Base-by-base conservation (phyloP, 2,113 vertebrate genomes). In the Gadus macrocephalus region DNA sequence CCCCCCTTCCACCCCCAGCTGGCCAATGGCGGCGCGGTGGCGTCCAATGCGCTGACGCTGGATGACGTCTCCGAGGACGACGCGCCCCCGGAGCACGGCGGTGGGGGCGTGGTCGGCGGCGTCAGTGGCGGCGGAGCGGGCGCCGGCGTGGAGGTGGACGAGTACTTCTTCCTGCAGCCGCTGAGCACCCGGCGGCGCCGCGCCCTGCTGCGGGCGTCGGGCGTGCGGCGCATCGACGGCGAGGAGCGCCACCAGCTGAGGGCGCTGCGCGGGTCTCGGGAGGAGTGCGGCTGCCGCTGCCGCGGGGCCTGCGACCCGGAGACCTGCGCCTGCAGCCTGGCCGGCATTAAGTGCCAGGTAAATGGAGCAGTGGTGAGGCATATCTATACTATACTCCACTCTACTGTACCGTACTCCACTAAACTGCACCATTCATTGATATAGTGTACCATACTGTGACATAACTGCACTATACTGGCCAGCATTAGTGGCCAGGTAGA, bases 301-400 rank as follows among this genome's bases (percentile, higher is more conserved):
- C 89, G 94, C 53, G 92, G 97, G 64, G 94, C 94, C 78, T 99
- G 97, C 71, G 93, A 98, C 82, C 96, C 97, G 0, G 95, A 95
- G 90, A 96, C 93, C 0, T 99, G 97, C 71, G 95, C 96, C 71
- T 99, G 97, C 90, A 98, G 96, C 89, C 92, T 96, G 82, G 96
- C 96, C 69, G 97, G 97, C 88, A 98, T 99, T 88, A 97, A 99
- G 89, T 99, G 97, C 89, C 97, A 99, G 95, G 97, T 99, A 92
- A 93, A 86, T 84, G 85, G 85, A 86, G 81, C 77, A 35, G 87
- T 87, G 88, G 88, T 90, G 87, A 90, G 88, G 84, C 81, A 80
- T 78, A 69, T 69, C 85, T 83, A 74, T 78, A 35, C 31, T 35
- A 35, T 35, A 35, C 31, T 35, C 31, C 31, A 35, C 31, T 35